Evolutionary conservation across 2,797 vertebrate genomes (phyloP).

Genomic region (Atherinosoma microstoma): DNA sequence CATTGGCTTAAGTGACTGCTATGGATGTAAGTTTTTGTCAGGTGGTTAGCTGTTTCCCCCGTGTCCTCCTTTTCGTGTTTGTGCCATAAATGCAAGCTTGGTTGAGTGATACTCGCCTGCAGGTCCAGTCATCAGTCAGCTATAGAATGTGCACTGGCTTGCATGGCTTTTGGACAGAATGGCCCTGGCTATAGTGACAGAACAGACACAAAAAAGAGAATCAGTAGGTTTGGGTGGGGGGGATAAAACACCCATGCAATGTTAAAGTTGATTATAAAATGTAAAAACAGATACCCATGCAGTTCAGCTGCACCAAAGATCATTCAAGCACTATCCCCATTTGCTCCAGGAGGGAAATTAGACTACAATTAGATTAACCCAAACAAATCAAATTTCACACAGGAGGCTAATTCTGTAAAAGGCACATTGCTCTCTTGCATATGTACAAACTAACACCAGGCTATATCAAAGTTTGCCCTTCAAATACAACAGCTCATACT

Average conservation of each 20-base stretch:
- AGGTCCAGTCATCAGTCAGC: conserved; percentile 37
- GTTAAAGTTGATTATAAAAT: conserved; percentile 15
- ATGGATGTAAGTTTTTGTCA: conserved; percentile 51
- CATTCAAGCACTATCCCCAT: conserved; percentile 19
- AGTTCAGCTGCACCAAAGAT: not conserved
- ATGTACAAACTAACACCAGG: conserved; percentile 13
- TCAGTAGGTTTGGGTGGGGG: conserved; percentile 7
- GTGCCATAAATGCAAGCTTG: conserved; percentile 17
- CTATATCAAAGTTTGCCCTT: conserved; percentile 22
- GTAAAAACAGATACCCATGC: conserved; percentile 21
- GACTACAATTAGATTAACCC: conserved; percentile 42
- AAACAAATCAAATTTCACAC: conserved; percentile 66
- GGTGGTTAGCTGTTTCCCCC: conserved; percentile 3
- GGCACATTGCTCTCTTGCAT: conserved; percentile 31
- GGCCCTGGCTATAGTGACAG: conserved; percentile 48
- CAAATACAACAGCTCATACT: not conserved
- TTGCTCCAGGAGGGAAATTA: conserved; percentile 54
- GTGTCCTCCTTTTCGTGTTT: conserved; percentile 8
- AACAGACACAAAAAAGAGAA: conserved; percentile 49
- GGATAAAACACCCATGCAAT: conserved; percentile 36
- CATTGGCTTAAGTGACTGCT: conserved; percentile 63
- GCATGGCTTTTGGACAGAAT: conserved; percentile 42
- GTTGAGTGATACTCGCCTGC: conserved; percentile 53
- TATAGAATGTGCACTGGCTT: conserved; percentile 38
- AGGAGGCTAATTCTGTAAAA: conserved; percentile 51